Evolutionary conservation across 2,888 invertebrate species (phyloP), one percentile per base, ranked within the genome.

Genomic region (Troides aeacus): DNA sequence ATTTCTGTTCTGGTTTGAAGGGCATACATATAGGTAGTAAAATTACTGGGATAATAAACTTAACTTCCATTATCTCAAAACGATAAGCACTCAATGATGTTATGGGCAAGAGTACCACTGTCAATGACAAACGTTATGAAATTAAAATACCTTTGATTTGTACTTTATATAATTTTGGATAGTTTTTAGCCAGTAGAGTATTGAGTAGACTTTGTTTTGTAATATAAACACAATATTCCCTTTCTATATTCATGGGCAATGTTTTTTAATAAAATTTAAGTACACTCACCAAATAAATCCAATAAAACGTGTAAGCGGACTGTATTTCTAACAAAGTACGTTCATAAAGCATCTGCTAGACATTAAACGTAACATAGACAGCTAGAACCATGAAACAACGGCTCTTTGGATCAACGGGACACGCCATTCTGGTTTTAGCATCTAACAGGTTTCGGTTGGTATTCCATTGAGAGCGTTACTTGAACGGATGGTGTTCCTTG

Each of bases 401-500:
- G 84, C 81, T 79, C 81, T 85, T 85, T 81, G 76, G 81, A 74
- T 56, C 58, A 53, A 65, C 62, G 61, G 61, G 68, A 64, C 80
- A 79, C 74, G 63, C 74, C 66, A 85, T 81, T 82, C 59, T 82
- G 69, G 74, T 67, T 74, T 78, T 74, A 85, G 80, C 65, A 21
- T 0, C 57, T 30, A 66, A 71, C 62, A 65, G n/a, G 53, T 62
- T 81, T 81, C 69, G 79, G 85, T 81, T 75, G 76, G 71, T 78
- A 81, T 84, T 90, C 70, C 76, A 74, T 76, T 86, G 81, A 75
- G 63, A 46, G 53, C 60, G 58, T 72, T 74, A 18, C 69, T 74
- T 75, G 73, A 82, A 77, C 81, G 82, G 90, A 92, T 92, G 91
- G 87, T 87, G 85, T 86, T 78, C 83, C 81, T 74, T 82, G 90